phyloP scores from a whole-genome alignment of 2,888 invertebrate species.

The Spialia ferax region DNA sequence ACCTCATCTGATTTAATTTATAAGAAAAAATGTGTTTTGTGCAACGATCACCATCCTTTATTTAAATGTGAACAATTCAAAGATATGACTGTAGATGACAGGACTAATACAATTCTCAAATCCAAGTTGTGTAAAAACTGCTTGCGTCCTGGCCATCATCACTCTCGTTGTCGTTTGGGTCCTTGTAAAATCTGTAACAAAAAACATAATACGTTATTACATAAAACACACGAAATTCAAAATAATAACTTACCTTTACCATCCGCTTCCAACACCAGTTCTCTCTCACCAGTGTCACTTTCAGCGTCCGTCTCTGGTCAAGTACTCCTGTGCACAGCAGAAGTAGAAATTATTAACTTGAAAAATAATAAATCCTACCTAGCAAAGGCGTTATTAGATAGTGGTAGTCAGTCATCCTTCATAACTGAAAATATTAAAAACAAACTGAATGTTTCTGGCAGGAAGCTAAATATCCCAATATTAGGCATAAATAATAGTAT shows the following conservation, averaged over 20 bases:
- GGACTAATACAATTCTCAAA: not conserved
- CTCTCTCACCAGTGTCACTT: not conserved
- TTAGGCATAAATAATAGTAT: not conserved
- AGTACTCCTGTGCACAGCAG: not conserved
- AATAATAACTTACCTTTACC: not conserved
- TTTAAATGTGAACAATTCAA: not conserved
- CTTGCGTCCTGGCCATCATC: not conserved
- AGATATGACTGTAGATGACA: not conserved
- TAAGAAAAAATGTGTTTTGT: not conserved
- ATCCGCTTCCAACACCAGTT: not conserved
- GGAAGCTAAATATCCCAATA: not conserved
- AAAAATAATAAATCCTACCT: constrained; percentile 4
- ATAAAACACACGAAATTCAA: not conserved
- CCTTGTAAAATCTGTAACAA: not conserved
- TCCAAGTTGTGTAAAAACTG: not conserved
- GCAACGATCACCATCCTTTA: not conserved
- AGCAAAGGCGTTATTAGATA: not conserved
- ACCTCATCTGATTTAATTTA: not conserved
- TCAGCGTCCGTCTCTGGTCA: not conserved
- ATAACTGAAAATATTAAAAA: not conserved
- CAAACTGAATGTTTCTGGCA: not conserved
- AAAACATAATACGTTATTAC: constrained; percentile 1
- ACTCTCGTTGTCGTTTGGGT: not conserved
- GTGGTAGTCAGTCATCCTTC: not conserved
- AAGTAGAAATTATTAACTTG: constrained; percentile 1